These are phyloP conservation scores for Trisateles emortualis DNA, from an alignment of 2,888 invertebrate genomes.

Conservation along the genomic window DNA sequence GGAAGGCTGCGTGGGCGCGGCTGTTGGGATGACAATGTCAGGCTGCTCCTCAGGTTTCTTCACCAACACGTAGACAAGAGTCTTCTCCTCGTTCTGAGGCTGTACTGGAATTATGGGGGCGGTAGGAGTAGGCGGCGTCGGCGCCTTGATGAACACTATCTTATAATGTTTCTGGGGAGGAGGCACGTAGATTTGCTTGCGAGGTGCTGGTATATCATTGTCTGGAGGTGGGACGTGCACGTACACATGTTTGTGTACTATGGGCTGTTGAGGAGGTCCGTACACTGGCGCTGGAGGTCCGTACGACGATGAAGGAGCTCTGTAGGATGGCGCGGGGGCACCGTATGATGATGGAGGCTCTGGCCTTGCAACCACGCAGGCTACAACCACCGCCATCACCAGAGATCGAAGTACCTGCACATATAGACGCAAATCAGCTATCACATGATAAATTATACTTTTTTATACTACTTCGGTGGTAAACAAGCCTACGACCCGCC, in stretches of 20 bases:
- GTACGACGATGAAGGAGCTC: conserved; percentile 80
- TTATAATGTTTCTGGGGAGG: conserved; percentile 93
- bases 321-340: conserved; percentile 83
- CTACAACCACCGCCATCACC: conserved; percentile 77
- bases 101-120: conserved; percentile 89
- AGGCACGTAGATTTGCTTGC: conserved; percentile 81
- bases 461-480: too few relatives aligned
- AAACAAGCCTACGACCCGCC: too few relatives aligned
- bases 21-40: conserved; percentile 92
- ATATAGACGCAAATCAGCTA: conserved; percentile 57
- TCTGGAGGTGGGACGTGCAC: conserved; percentile 96
- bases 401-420: conserved; percentile 80
- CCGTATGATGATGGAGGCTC: conserved; percentile 87
- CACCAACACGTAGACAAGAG: conserved; percentile 94
- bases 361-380: conserved; percentile 80
- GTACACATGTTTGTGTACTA: conserved; percentile 96
- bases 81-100: conserved; percentile 95
- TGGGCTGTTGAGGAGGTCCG: conserved; percentile 91
- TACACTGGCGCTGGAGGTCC: conserved; percentile 90
- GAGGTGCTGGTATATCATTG: conserved; percentile 91
- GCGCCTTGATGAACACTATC: conserved; percentile 93
- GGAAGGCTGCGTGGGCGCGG: conserved; percentile 94
- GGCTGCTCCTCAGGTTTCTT: conserved; percentile 96
- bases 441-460: not conserved
- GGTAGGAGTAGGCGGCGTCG: conserved; percentile 88